Evolutionary conservation across 2,113 vertebrate species (phyloP), one percentile per base, ranked within the genome.

Genomic region (Colinus virginianus): DNA sequence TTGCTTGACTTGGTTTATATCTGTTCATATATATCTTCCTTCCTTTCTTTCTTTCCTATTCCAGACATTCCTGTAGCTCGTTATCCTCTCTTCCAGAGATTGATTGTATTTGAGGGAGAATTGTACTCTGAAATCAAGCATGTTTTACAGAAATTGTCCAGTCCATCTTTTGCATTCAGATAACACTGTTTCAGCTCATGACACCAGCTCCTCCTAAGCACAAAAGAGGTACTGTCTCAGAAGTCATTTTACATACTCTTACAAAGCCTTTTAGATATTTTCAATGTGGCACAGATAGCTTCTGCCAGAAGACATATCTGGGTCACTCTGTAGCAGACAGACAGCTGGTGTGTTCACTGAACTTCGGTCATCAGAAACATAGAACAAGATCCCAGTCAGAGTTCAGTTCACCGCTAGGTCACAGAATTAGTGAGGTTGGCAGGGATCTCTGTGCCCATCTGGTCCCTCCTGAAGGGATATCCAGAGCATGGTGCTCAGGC

Each of bases 301-400:
- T 78, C 61, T 67, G 32, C 21, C 11, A 67, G 72, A 77, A 66
- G 46, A 32, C 7, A 45, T 0, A 0, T 30, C 17, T n/a, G 34
- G 26, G 61, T 49, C 36, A 18, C 2, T 1, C 19, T 43, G 19
- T 40, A 61, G 46, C 46, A 70, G 23, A 11, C 2, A 1, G 2
- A 2, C 16, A 34, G 23, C 30, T 43, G 51, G 66, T 19, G 4
- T 66, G 45, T 45, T 80, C 53, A 14, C 11, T 2, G 1, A 79
- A 23, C 11, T 8, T 74, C 48, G 49, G n/a, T 7, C 1, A 4
- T 13, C 23, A 20, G 69, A 32, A 82, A 11, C 13, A 56, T 0
- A 0, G 10, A 0, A 0, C 36, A 30, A 1, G 0, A 22, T 17
- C 28, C 23, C 26, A 43, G 36, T 23, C 8, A 83, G 77, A 85